A percentile compares a stretch with the other conserved stretches of the same genome.
Evolutionary conservation across 2,113 vertebrate species (phyloP).

Genomic region (Anthoscopus minutus): DNA sequence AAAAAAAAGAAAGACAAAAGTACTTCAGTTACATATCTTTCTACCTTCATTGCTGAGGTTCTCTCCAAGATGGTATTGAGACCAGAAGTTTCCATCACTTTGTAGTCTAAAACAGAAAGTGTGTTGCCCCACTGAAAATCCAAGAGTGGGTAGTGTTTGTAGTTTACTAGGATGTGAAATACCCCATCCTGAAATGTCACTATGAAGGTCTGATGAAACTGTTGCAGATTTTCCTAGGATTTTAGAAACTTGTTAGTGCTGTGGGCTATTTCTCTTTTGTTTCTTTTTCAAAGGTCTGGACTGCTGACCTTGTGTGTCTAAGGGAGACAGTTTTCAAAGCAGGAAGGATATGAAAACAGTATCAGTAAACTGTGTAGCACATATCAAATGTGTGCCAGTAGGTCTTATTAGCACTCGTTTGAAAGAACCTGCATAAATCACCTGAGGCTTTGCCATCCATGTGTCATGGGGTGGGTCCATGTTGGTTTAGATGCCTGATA

Average conservation of each 20-base stretch:
- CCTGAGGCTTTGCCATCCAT: background rate
- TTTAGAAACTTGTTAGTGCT: background rate
- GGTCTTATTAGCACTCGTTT: background rate
- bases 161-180: background rate
- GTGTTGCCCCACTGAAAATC: background rate
- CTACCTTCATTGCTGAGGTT: background rate
- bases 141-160: background rate
- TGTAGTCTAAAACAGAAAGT: background rate
- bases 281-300: background rate
- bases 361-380: background rate
- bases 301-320: background rate
- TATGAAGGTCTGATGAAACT: background rate
- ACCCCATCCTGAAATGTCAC: background rate
- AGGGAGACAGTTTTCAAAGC: background rate
- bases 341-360: background rate
- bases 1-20: background rate
- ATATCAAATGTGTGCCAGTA: background rate
- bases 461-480: background rate
- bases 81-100: background rate
- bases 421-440: background rate
- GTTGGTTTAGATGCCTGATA: background rate
- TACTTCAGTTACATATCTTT: background rate
- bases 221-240: background rate
- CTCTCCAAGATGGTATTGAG: background rate
- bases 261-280: background rate